phyloP scores from a whole-genome alignment of 2,797 vertebrate genomes.

The Aphelocoma californica region DNA sequence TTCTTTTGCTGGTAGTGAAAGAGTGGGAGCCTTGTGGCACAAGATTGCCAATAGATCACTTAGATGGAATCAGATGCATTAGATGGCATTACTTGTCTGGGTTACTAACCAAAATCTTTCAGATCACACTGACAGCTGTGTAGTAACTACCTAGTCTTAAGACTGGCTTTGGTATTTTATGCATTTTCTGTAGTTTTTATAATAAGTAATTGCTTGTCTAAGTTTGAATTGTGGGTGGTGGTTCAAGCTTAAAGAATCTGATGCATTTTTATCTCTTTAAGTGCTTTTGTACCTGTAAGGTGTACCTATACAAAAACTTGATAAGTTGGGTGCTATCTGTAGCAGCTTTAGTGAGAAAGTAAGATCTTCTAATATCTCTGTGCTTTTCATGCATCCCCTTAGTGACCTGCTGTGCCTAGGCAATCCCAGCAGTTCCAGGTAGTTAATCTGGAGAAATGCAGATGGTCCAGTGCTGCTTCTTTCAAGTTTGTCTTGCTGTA shows the following conservation, averaged over 20 bases:
- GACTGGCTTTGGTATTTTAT: neutral
- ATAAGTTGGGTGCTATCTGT: neutral
- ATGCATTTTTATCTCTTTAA: neutral
- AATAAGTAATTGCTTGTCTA: neutral
- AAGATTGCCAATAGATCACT: neutral
- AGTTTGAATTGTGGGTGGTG: neutral
- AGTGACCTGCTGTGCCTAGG: neutral
- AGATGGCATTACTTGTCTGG: neutral
- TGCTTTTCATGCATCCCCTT: neutral
- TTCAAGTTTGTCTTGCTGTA: neutral
- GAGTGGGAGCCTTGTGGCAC: neutral
- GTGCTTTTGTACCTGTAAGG: neutral
- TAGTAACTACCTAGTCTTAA: neutral
- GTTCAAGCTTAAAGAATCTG: neutral
- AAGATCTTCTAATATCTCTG: neutral
- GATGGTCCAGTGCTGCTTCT: neutral
- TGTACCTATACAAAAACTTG: neutral
- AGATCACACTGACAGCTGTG: neutral
- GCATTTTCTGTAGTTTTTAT: neutral
- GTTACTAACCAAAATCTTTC: neutral
- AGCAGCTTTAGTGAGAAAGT: conserved; percentile 41
- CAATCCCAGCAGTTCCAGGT: neutral
- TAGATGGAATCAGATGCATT: neutral
- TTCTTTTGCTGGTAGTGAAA: neutral
- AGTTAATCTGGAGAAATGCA: neutral